These are phyloP conservation scores for Diarsia rubi DNA, from an alignment of 2,888 invertebrate species.

Conservation along the genomic window DNA sequence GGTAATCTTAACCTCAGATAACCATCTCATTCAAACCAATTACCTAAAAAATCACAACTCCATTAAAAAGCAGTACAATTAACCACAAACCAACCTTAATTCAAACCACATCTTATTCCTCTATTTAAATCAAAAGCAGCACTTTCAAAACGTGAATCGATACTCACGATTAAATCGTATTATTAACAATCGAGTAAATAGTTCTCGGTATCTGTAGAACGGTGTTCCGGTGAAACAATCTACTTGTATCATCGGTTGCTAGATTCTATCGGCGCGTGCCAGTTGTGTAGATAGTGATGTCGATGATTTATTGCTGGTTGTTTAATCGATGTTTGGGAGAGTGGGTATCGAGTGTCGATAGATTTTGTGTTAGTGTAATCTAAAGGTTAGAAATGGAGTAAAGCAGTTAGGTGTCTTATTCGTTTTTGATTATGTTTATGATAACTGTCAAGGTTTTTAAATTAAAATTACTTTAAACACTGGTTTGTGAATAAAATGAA, in stretches of 20 bases:
- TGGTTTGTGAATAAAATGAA: not conserved
- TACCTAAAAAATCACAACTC: not conserved
- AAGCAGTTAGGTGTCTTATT: not conserved
- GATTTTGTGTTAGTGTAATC: not conserved
- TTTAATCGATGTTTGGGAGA: slow-evolving; percentile 68
- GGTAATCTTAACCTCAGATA: not conserved
- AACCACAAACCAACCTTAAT: slow-evolving; percentile 21
- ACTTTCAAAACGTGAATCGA: slow-evolving; percentile 80
- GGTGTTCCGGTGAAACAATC: slow-evolving; percentile 87
- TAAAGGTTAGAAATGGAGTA: not conserved
- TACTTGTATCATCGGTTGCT: slow-evolving; percentile 87
- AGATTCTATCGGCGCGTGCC: slow-evolving; percentile 90
- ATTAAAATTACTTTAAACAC: not conserved
- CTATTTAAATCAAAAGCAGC: slow-evolving; percentile 70
- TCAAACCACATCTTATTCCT: slow-evolving; percentile 57
- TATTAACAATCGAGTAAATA: slow-evolving; percentile 79
- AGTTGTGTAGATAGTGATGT: slow-evolving; percentile 86
- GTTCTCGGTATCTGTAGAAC: slow-evolving; percentile 76
- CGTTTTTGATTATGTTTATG: not conserved
- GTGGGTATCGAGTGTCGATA: slow-evolving; percentile 47
- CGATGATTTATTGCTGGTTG: slow-evolving; percentile 54
- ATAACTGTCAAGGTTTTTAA: not conserved
- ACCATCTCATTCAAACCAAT: not conserved
- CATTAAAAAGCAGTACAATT: slow-evolving; percentile 40
- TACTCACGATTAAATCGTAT: slow-evolving; percentile 79